Base-by-base conservation (phyloP, 2,113 vertebrate species). In the Takifugu bimaculatus region DNA sequence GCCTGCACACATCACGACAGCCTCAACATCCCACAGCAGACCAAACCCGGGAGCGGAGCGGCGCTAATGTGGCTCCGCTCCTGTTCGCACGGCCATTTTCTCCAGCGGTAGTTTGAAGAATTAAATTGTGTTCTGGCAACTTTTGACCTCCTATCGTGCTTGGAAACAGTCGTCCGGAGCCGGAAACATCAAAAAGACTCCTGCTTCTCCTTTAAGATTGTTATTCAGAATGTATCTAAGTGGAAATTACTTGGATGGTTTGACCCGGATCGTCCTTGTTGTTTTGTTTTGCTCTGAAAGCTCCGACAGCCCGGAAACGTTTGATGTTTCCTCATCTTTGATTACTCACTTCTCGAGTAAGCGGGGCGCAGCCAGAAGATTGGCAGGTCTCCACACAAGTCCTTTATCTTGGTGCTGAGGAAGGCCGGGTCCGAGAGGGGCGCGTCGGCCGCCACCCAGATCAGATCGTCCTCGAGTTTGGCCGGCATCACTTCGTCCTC, bases 321-420 rank as follows among this genome's bases (percentile, higher is more conserved):
- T 44, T 13, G 39, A 50, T 12, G 28, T 42, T 56, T 52, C 47
- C 20, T 45, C 0, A 9, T 32, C 56, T 58, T 42, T 26, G 44
- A 2, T 26, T 48, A 13, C 82, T 79, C 81, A 97, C 95, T 91
- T 89, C 92, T 91, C 12, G 92, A 87, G 75, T 94, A 94, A 20
- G 91, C 92, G 64, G 93, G 94, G 71, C 89, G 92, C 75, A 97
- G 93, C 95, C 94, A 96, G 91, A 94, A 96, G 89, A 98, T 93
- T 4, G 95, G 94, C 82, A 94, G 93, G 72, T 93, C 87, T 25
- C 84, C 86, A 0, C 94, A 96, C 79, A 98, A 86, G 83, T 95
- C 93, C 88, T 92, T 89, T 72, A 97, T 93, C 88, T 93, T 95
- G 77, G 80, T 77, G 84, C 95, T 96, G 88, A 96, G 80, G 88